phyloP scores from a whole-genome alignment of 1,140 invertebrate genomes.

The Lethrus apterus region DNA sequence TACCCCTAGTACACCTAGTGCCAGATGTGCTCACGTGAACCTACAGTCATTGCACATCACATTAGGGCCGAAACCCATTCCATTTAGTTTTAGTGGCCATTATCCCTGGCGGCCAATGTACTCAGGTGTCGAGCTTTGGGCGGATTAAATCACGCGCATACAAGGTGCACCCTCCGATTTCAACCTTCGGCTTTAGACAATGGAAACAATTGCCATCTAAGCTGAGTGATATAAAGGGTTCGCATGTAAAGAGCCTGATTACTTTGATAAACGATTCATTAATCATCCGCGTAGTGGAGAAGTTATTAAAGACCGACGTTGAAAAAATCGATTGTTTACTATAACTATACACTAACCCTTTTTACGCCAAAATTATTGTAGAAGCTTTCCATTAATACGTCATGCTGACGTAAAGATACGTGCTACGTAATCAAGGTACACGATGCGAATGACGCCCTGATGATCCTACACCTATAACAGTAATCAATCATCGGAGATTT shows the following conservation, averaged over 20 bases:
- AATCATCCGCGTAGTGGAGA: constrained; percentile 24
- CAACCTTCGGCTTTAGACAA: not conserved
- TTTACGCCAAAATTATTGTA: not conserved
- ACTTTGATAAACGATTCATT: constrained; percentile 38
- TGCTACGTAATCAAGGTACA: constrained; percentile 7
- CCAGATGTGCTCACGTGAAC: constrained; percentile 35
- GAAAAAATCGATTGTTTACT: constrained; percentile 8
- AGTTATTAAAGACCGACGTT: not conserved
- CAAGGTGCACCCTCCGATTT: constrained; percentile 16
- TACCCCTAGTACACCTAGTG: constrained; percentile 29
- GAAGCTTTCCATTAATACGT: not conserved
- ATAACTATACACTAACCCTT: not conserved
- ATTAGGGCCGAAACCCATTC: constrained; percentile 30
- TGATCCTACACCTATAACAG: constrained; percentile 24
- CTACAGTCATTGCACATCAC: constrained; percentile 15
- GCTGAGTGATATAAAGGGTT: constrained; percentile 15
- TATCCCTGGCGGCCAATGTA: constrained; percentile 35
- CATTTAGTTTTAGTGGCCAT: constrained; percentile 40
- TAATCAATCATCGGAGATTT: constrained; percentile 30
- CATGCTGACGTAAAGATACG: constrained; percentile 1
- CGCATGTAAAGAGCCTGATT: constrained; percentile 29
- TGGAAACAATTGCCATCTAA: constrained; percentile 13
- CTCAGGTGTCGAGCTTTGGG: constrained; percentile 39
- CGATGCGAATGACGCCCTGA: constrained; percentile 17
- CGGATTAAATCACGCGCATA: constrained; percentile 40